Base-by-base conservation (phyloP, 2,888 invertebrate species). In the Volucella inanis region DNA sequence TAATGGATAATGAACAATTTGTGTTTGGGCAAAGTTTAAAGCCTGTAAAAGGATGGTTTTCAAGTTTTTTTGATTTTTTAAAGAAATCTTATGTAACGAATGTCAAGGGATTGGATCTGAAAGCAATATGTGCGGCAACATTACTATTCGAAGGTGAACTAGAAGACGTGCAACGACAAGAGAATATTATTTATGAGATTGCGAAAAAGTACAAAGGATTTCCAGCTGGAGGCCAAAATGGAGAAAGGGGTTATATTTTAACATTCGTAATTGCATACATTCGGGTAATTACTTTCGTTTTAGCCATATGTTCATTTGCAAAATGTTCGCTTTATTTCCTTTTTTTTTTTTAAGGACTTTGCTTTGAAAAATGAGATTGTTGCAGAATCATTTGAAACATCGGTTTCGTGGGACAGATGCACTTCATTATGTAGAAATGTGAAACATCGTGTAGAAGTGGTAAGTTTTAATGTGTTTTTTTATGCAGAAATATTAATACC, bases 241-340 rank as follows among this genome's bases (percentile, higher is more conserved):
- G 99, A 0, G 96, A 98, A 91, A 94, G 98, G 49, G 99, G 99
- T 3, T 99, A 99, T 90, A 89, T 97, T 89, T 93, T 99, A 55
- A 99, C 99, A 0, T 99, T 99, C 91, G 98, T 99, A 77, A 99
- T 99, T 87, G 99, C 99, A 10, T 99, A 99, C 91, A 95, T 99
- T 52, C 94, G 99, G 92, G 98, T 98, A 90, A 94, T 94, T 92
- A 38, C 18, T 41, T 0, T 6, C 0, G 0, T 31, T 6, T 6
- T 6, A 31, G 6, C 31, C 31, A 31, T 31, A 31, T 31, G 1
- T 6, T 31, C 6, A 31, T 31, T 6, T 31, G 31, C 6, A 6
- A 31, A 31, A 31, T 31, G 31, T 3, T 31, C 31, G 31, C 31
- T 6, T 31, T 31, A 31, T 6, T 6, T 31, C 31, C 6, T 0